Evolutionary conservation across 2,888 invertebrate genomes (phyloP), one percentile per base, ranked within the genome.

Genomic region (Schizotus pectinicornis): DNA sequence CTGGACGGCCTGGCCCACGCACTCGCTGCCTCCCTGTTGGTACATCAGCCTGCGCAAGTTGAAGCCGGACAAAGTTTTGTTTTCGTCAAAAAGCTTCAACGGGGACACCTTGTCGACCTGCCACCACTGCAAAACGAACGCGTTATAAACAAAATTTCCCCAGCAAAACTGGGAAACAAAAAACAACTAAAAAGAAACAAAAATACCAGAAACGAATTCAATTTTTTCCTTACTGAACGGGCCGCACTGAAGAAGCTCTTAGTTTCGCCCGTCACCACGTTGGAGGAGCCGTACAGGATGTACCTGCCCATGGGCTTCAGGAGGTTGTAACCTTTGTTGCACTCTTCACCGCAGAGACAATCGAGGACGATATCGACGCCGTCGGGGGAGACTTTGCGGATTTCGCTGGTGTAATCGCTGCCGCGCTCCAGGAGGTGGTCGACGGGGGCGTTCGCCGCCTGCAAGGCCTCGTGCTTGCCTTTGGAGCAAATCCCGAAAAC

Each of bases 221-320:
- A 34, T 55, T 48, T 53, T 65, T 66, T 72, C 86, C 88, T 87
- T 86, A 92, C 93, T 64, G 92, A 90, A 84, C 92, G 90, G 67
- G 94, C 94, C 70, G 92, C 90, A 75, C 92, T 93, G 83, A 94
- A 92, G 84, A 94, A 89, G 80, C 94, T 94, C 82, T 92, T 93
- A 8, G 92, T 93, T 82, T 94, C 94, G 63, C 94, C 94, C 69
- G 93, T 92, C 72, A 94, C 92, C 74, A 93, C 89, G 81, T 92
- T 93, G 61, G 92, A 90, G 65, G 92, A 90, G 70, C 94, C 94
- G 79, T 91, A 95, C 36, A 94, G 85, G 70, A 94, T 87, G 80
- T 94, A 94, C 81, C 88, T 88, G 73, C 94, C 94, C 89, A 94
- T 90, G 2, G 94, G 93, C 76, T 92, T 92, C 65, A 94, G 84